These are phyloP conservation scores for Chouioia cunea DNA, from an alignment of 2,888 invertebrate genomes.

Conservation along the genomic window DNA sequence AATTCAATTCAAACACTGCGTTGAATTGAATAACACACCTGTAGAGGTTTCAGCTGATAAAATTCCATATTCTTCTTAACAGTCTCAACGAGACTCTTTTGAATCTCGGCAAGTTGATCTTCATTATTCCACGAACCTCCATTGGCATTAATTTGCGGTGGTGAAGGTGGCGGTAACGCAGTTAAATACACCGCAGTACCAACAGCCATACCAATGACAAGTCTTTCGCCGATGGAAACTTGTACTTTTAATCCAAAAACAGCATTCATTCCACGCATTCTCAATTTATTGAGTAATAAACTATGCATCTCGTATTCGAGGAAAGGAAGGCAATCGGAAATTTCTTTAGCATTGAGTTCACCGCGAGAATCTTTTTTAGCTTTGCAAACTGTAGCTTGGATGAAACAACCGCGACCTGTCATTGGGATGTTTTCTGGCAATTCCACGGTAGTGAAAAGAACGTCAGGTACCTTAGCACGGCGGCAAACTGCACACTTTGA, in stretches of 20 bases:
- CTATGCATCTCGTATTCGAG: conserved; percentile 96
- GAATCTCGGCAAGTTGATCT: conserved; percentile 76
- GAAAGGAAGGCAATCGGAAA: conserved; percentile 95
- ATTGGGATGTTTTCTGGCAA: conserved; percentile 82
- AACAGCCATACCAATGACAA: conserved; percentile 89
- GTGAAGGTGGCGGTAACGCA: conserved; percentile 81
- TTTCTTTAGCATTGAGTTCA: conserved; percentile 91
- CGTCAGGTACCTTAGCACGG: conserved; percentile 89
- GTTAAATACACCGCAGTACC: conserved; percentile 87
- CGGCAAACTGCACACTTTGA: conserved; percentile 79
- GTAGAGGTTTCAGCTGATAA: conserved; percentile 72
- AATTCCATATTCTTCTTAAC: conserved; percentile 80
- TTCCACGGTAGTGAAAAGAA: conserved; percentile 90
- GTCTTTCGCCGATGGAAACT: conserved; percentile 84
- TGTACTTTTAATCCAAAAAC: conserved; percentile 85
- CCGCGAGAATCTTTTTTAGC: conserved; percentile 83
- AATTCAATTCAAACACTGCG: neutral
- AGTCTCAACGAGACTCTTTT: conserved; percentile 78
- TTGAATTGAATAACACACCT: conserved; percentile 51
- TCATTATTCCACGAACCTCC: conserved; percentile 77
- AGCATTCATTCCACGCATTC: conserved; percentile 95
- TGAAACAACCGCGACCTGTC: conserved; percentile 78
- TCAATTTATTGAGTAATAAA: conserved; percentile 88
- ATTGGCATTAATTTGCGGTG: conserved; percentile 77
- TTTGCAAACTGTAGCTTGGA: conserved; percentile 83